These are phyloP conservation scores for Elgaria multicarinata DNA, from an alignment of 2,113 vertebrate species.

Conservation along the genomic window DNA sequence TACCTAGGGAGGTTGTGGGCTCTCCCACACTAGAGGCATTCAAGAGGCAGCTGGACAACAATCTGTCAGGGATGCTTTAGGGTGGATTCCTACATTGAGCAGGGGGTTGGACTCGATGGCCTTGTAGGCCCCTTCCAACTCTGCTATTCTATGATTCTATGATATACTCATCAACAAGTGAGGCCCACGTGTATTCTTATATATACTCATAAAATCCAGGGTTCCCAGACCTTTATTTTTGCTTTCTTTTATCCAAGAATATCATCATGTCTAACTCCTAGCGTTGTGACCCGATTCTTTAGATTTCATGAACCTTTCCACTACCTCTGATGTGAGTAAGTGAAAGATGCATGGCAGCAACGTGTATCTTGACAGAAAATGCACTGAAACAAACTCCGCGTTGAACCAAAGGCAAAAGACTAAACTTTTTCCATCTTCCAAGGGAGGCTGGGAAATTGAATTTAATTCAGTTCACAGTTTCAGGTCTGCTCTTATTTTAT, in stretches of 20 bases:
- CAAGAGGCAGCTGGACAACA: too few relatives aligned
- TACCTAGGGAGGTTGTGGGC: too few relatives aligned
- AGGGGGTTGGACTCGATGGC: too few relatives aligned
- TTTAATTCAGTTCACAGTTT: constrained; percentile 5
- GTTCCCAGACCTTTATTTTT: background rate
- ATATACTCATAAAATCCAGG: background rate
- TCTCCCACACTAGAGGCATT: too few relatives aligned
- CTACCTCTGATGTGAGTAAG: background rate
- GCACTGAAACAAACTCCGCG: background rate
- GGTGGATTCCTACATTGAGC: too few relatives aligned
- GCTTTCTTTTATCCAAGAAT: background rate
- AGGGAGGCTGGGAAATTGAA: background rate
- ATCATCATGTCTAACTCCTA: background rate
- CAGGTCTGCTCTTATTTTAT: constrained; percentile 27
- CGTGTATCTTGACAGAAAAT: background rate
- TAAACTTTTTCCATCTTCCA: background rate
- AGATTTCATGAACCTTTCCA: background rate
- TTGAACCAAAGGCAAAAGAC: background rate
- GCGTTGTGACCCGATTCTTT: background rate
- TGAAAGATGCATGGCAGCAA: background rate
- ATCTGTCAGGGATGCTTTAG: too few relatives aligned
- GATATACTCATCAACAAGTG: background rate
- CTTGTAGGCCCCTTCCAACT: too few relatives aligned
- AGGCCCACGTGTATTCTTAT: background rate
- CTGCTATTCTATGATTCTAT: too few relatives aligned